phyloP scores from a whole-genome alignment of 2,113 vertebrate species.

The Ardeotis arabs region DNA sequence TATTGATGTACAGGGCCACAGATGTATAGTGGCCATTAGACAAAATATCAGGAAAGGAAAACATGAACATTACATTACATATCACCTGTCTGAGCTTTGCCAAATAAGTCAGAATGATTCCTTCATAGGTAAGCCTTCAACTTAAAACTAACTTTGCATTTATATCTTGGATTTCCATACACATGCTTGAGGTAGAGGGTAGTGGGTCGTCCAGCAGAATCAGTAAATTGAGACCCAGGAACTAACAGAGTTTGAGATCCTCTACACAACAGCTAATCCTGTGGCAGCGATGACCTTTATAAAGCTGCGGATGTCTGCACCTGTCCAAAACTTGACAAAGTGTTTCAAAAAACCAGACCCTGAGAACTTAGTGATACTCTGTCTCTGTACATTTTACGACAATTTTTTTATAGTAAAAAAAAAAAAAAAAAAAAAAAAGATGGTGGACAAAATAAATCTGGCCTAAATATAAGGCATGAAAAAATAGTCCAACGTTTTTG shows the following conservation, averaged over 20 bases:
- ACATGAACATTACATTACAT: neutral
- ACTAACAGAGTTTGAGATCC: neutral
- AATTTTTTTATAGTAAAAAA: neutral
- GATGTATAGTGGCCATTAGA: neutral
- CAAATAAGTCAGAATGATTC: neutral
- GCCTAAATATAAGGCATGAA: neutral
- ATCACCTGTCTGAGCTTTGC: neutral
- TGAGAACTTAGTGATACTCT: neutral
- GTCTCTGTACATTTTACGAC: neutral
- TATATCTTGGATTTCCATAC: neutral
- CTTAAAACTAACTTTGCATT: neutral
- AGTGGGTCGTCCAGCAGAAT: neutral
- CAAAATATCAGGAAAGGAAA: neutral
- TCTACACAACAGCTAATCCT: neutral
- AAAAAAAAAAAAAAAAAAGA: neutral
- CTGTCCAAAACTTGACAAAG: neutral
- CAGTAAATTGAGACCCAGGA: neutral
- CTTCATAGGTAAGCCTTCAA: neutral
- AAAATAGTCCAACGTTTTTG: conserved; percentile 2
- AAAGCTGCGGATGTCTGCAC: neutral
- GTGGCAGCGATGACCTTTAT: neutral
- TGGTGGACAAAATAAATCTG: neutral
- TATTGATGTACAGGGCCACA: neutral
- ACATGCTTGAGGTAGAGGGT: neutral
- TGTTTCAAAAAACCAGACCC: neutral